Evolutionary conservation across 2,113 vertebrate species (phyloP).

Genomic region (Illadopsis cleaveri): DNA sequence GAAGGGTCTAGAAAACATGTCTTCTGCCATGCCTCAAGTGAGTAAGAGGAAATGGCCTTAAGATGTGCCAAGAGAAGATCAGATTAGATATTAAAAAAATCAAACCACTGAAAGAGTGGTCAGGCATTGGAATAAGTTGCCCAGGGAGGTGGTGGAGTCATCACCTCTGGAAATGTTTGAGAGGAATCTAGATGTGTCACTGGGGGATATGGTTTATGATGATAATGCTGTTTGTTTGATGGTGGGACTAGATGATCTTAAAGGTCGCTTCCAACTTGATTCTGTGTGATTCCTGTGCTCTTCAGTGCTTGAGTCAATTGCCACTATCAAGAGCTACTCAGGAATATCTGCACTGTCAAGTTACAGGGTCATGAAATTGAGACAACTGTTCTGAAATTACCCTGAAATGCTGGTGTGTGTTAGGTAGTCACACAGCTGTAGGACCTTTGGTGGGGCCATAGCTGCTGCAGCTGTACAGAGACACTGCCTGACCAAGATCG

Average conservation of each 20-base stretch:
- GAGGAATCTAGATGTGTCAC: not conserved
- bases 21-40: not conserved
- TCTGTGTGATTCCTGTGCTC: not conserved
- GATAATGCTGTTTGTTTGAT: not conserved
- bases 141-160: not conserved
- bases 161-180: not conserved
- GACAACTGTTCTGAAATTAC: not conserved
- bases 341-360: not conserved
- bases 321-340: not conserved
- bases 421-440: not conserved
- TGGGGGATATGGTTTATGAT: not conserved
- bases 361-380: not conserved
- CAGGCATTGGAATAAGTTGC: not conserved
- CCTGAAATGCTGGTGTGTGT: not conserved
- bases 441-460: not conserved
- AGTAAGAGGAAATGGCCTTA: not conserved
- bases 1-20: not conserved
- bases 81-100: not conserved
- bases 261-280: not conserved
- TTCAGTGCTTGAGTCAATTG: not conserved
- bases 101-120: not conserved
- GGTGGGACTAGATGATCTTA: not conserved
- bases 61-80: not conserved
- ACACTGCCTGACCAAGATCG: not conserved
- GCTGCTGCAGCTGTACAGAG: not conserved